These are phyloP conservation scores for Noctilio leporinus DNA, from an alignment of 2,113 vertebrate genomes.

Conservation along the genomic window DNA sequence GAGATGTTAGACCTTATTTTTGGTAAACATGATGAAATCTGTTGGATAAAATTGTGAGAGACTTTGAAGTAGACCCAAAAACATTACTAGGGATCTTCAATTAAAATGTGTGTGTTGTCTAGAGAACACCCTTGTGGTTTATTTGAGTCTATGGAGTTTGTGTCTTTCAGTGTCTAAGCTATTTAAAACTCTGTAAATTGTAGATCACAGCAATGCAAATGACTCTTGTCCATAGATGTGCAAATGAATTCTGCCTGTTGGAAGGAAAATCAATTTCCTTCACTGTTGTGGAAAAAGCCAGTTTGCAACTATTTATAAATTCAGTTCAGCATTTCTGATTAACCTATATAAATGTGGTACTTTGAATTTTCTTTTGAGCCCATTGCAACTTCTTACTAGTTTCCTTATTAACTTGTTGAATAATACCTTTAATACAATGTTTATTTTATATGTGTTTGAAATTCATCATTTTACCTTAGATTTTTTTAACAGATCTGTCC, in stretches of 20 bases:
- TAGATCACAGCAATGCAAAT: not conserved
- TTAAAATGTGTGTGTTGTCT: not conserved
- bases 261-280: conserved; percentile 14
- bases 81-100: not conserved
- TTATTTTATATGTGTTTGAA: not conserved
- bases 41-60: not conserved
- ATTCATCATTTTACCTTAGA: not conserved
- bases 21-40: not conserved
- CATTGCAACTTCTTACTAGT: not conserved
- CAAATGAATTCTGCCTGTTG: not conserved
- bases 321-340: not conserved
- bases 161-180: not conserved
- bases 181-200: conserved; percentile 5
- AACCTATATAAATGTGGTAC: not conserved
- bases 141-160: not conserved
- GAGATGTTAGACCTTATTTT: not conserved
- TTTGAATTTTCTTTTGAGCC: not conserved
- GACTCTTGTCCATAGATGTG: not conserved
- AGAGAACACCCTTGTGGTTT: not conserved
- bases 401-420: not conserved
- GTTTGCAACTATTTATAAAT: conserved; percentile 5
- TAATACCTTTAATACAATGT: not conserved
- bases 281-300: not conserved
- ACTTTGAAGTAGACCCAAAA: not conserved
- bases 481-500: not conserved